Evolutionary conservation across 2,888 invertebrate species (phyloP), one percentile per base, ranked within the genome.

Genomic region (Ormia ochracea): DNA sequence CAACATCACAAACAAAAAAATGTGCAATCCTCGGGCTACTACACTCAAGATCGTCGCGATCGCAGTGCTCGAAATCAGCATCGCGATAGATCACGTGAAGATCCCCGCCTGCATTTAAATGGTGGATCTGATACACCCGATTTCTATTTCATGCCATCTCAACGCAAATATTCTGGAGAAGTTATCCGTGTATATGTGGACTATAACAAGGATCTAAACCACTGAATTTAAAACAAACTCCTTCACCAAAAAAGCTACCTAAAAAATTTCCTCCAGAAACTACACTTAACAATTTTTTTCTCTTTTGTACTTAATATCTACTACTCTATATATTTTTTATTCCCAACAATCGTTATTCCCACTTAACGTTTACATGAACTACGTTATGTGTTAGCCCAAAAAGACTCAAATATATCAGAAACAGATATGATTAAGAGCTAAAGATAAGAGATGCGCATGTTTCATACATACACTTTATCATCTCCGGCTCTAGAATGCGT

Each of bases 81-180:
- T 87, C 89, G 87, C 31, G 86, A 87, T 72, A 76, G 86, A 5
- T 85, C 88, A 4, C 86, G 88, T 0, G 87, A 87, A 17, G 89
- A 89, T 83, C 88, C 88, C 1, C 88, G 88, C 12, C 78, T 86
- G 65, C 84, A 83, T 48, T 84, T 84, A 19, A 89, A 87, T 74
- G 87, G 88, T 17, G 90, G 90, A 23, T 85, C 88, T 2, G 90
- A 90, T 83, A 90, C 90, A 59, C 90, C 96, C 0, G 97, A 97
- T 90, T 97, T 97, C 90, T 97, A 97, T 90, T 97, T 97, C 90
- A 97, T 97, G 96, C 97, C 97, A 52, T 96, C 96, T 81, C 97
- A 97, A 88, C 91, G 97, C 82, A 96, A 97, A 90, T 96, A 97
- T 90, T 96, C 96, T 85, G 97, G 97, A 84, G 96, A 97, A 91